These are phyloP conservation scores for Eristalis tenax DNA, from an alignment of 2,888 invertebrate genomes.

Conservation along the genomic window DNA sequence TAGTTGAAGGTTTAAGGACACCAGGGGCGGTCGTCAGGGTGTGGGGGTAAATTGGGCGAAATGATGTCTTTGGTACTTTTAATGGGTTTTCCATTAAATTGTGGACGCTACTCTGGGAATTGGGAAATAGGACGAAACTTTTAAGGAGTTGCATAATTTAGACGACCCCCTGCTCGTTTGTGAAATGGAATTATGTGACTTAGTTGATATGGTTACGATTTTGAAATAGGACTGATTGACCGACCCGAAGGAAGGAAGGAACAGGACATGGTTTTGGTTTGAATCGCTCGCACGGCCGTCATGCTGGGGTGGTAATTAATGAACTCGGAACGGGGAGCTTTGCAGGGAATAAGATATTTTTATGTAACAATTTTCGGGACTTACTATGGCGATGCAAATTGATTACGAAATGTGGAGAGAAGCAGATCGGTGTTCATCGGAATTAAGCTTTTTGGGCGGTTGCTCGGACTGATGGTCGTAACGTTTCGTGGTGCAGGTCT, in stretches of 20 bases:
- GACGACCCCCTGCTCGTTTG: not conserved
- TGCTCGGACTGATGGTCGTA: not conserved
- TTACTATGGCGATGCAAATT: not conserved
- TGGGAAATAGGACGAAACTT: slow-evolving; percentile 8
- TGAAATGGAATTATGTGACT: slow-evolving; percentile 12
- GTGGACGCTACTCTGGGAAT: not conserved
- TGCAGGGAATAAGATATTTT: not conserved
- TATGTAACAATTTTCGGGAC: not conserved
- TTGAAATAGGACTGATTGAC: not conserved
- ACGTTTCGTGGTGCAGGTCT: not conserved
- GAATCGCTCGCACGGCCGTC: not conserved
- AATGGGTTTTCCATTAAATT: slow-evolving; percentile 23
- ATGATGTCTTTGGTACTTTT: not conserved
- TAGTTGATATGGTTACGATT: not conserved
- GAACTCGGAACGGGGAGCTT: not conserved
- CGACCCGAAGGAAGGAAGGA: not conserved
- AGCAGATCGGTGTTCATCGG: not conserved
- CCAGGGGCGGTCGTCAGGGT: slow-evolving; percentile 18
- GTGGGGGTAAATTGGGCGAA: slow-evolving; percentile 13
- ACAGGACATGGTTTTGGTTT: not conserved
- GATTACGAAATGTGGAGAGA: not conserved
- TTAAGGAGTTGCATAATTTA: slow-evolving; percentile 31
- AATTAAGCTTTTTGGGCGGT: not conserved
- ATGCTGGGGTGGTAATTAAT: not conserved
- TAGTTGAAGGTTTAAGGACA: not conserved